A percentile compares a stretch with the other conserved stretches of the same genome.
phyloP scores from a whole-genome alignment of 2,888 invertebrate genomes.

The Nudaria mundana region DNA sequence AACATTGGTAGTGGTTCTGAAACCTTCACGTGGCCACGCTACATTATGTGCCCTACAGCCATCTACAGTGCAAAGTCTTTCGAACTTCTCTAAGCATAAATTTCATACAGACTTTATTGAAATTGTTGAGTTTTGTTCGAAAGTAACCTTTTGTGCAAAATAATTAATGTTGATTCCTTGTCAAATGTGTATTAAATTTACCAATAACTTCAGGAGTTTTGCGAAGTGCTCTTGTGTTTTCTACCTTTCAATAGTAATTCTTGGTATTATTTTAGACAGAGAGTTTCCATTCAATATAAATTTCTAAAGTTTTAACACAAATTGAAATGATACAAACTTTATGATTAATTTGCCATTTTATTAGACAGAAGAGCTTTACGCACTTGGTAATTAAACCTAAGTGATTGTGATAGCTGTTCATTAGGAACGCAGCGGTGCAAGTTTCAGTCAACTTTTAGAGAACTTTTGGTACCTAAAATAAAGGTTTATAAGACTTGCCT shows the following conservation, averaged over 20 bases:
- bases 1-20: too few species aligned
- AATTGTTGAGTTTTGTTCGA: conserved; percentile 1
- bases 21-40: too few species aligned
- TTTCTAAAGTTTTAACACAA: conserved; percentile 10
- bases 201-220: conserved; percentile 15
- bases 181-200: conserved; percentile 7
- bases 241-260: conserved; percentile 12
- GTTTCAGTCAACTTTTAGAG: neutral
- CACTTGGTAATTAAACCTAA: neutral
- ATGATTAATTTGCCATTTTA: neutral
- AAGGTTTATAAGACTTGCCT: too few species aligned
- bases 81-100: neutral
- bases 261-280: conserved; percentile 10
- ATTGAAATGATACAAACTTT: conserved; percentile 15
- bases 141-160: conserved; percentile 1
- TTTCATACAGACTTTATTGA: conserved; percentile 1
- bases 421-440: neutral
- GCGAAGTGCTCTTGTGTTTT: conserved; percentile 11
- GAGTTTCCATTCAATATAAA: conserved; percentile 17
- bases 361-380: neutral
- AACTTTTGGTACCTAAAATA: too few species aligned
- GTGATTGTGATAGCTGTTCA: neutral
- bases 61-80: too few species aligned
- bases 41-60: too few species aligned
- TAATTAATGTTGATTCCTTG: conserved; percentile 5